Percentiles rank a stretch among this genome's conserved stretches.
phyloP scores from a whole-genome alignment of 2,113 vertebrate species.

The Bubo blakistoni region DNA sequence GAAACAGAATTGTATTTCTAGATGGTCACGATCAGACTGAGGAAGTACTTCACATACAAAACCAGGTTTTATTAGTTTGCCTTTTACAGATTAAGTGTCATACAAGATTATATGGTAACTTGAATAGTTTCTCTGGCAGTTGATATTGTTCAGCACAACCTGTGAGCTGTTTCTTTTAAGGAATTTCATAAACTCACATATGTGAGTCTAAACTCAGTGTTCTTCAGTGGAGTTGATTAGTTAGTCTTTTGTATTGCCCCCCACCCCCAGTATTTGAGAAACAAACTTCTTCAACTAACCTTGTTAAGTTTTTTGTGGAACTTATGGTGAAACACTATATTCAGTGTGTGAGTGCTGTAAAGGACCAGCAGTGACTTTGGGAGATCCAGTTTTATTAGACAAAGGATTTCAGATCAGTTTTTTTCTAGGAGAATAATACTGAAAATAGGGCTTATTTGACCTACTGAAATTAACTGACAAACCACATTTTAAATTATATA shows the following conservation, averaged over 20 bases:
- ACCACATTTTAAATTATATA: neutral
- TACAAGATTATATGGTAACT: neutral
- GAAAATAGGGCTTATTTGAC: neutral
- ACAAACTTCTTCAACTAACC: neutral
- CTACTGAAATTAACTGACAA: neutral
- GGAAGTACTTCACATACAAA: neutral
- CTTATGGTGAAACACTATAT: neutral
- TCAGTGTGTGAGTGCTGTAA: neutral
- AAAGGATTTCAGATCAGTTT: neutral
- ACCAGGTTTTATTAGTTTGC: neutral
- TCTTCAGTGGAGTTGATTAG: neutral
- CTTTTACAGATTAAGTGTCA: neutral
- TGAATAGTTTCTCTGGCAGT: neutral
- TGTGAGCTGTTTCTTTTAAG: neutral
- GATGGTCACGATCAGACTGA: neutral
- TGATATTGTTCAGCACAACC: neutral
- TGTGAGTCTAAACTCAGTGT: neutral
- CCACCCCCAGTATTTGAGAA: neutral
- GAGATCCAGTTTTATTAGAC: neutral
- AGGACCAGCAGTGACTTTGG: neutral
- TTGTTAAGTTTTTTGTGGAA: neutral
- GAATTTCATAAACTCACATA: neutral
- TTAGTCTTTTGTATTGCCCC: neutral
- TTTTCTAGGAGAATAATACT: neutral
- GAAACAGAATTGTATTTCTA: neutral